Evolutionary conservation across 2,888 invertebrate genomes (phyloP), one percentile per base, ranked within the genome.

Genomic region (Periphyllus acericola): DNA sequence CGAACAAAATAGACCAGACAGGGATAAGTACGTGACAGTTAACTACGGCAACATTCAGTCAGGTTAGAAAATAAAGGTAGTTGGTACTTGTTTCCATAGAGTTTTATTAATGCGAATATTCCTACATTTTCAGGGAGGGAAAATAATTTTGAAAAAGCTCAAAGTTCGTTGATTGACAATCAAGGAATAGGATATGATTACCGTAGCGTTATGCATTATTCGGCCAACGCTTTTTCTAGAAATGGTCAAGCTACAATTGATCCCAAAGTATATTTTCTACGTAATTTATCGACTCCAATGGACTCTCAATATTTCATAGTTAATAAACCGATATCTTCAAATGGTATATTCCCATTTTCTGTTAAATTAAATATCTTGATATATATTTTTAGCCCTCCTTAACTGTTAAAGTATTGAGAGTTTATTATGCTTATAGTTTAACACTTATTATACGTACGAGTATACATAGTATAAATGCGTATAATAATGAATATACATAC

Each of bases 181-280:
- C 96, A 93, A 91, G 95, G 95, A 0, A 93, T 96, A 0, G 92
- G 93, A 0, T 96, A 96, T 90, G 96, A 96, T 91, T 96, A 95
- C 91, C 94, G 94, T 90, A 96, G 96, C 90, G 95, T 96, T 0
- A 96, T 96, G 96, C 96, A 96, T 91, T 96, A 96, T 91, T 96
- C 96, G 0, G 93, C 94, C 36, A 94, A 94, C 80, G 96, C 96
- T 6, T 96, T 96, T 92, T 95, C 96, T 3, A 93, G 91, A 89
- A 96, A 96, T 91, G 93, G 94, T 14, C 92, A 93, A 90, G 94
- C 95, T 29, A 96, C 96, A 0, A 95, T 96, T 83, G 92, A 94
- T 66, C 92, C 96, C 0, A 95, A 93, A 93, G 96, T 95, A 91
- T 95, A 91, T 89, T 87, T 36, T 74, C 25, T 52, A 34, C 34